Conservation (phyloP, 1,140 invertebrate species). For the Trichogramma pretiosum region DNA sequence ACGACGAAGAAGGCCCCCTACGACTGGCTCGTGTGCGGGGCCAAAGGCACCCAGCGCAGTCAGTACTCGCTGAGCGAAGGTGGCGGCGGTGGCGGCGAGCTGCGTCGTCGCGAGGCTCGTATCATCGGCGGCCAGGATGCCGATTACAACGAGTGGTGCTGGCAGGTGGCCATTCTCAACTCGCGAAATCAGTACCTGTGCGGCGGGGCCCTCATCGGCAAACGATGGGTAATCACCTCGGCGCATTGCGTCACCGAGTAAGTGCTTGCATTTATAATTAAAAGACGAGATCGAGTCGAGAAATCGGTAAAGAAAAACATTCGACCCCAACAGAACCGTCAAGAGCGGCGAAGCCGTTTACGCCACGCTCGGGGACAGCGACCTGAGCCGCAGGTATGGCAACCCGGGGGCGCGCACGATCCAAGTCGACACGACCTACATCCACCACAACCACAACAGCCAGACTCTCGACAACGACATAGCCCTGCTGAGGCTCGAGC, state of each 20-base stretch:
- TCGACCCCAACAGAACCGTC: slow-evolving; percentile 85
- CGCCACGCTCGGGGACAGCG: slow-evolving; percentile 86
- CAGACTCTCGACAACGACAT: slow-evolving; percentile 95
- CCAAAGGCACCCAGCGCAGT: slow-evolving; percentile 63
- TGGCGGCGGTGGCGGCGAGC: slow-evolving; percentile 38
- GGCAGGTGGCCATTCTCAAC: slow-evolving; percentile 91
- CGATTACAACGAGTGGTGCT: slow-evolving; percentile 86
- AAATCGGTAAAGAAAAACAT: too few species aligned
- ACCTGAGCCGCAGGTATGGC: slow-evolving; percentile 77
- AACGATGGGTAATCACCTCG: slow-evolving; percentile 89
- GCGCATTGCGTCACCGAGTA: slow-evolving; percentile 94
- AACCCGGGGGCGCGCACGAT: slow-evolving; percentile 82
- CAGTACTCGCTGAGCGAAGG: slow-evolving; percentile 47
- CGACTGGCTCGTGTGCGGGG: slow-evolving; percentile 85
- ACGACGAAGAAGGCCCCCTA: slow-evolving; percentile 57
- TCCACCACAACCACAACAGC: slow-evolving; percentile 93
- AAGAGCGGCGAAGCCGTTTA: slow-evolving; percentile 83
- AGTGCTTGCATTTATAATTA: slow-evolving; percentile 31
- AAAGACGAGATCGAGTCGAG: slow-evolving; percentile 8
- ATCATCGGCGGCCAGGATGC: slow-evolving; percentile 89
- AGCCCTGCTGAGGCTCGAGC: slow-evolving; percentile 82
- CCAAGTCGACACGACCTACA: slow-evolving; percentile 83
- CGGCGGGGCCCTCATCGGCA: slow-evolving; percentile 87
- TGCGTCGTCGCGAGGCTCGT: slow-evolving; percentile 53
- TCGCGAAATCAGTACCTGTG: slow-evolving; percentile 91